A percentile compares a stretch with the other conserved stretches of the same genome.
These are phyloP conservation scores for Zaprionus ornatus DNA, from an alignment of 1,140 invertebrate genomes.

Conservation along the genomic window DNA sequence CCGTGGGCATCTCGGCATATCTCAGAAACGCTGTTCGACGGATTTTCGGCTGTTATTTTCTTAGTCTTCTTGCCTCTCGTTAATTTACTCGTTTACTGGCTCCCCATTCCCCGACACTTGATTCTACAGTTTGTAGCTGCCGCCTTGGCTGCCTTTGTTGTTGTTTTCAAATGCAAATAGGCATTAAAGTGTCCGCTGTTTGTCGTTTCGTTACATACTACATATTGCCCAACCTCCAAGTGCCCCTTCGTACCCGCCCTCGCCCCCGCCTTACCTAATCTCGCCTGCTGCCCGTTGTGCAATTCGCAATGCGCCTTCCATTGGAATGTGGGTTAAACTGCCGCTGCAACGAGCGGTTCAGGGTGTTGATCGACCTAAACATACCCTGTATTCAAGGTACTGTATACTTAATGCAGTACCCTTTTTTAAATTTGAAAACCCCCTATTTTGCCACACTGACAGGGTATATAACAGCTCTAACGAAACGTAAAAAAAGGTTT, in stretches of 20 bases:
- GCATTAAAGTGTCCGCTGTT: slow-evolving; percentile 76
- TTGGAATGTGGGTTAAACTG: slow-evolving; percentile 69
- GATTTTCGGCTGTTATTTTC: not conserved
- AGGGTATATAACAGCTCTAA: slow-evolving; percentile 20
- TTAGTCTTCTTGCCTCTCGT: slow-evolving; percentile 38
- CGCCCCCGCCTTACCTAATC: not conserved
- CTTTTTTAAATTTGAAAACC: not conserved
- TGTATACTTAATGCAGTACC: not conserved
- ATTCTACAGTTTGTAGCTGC: slow-evolving; percentile 62
- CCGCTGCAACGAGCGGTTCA: slow-evolving; percentile 45
- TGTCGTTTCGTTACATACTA: slow-evolving; percentile 77
- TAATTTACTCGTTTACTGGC: slow-evolving; percentile 63
- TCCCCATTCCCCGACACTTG: slow-evolving; percentile 59
- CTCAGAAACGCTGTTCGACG: not conserved
- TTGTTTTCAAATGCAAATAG: slow-evolving; percentile 74
- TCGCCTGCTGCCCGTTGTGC: slow-evolving; percentile 52
- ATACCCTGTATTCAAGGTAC: not conserved
- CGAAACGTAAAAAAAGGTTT: slow-evolving; percentile 58
- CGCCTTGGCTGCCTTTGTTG: slow-evolving; percentile 25
- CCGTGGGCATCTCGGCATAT: not conserved
- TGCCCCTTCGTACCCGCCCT: slow-evolving; percentile 4
- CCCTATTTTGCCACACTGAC: not conserved
- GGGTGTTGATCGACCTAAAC: not conserved
- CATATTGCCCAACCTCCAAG: slow-evolving; percentile 51
- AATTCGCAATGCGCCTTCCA: slow-evolving; percentile 43